Base-by-base conservation (phyloP, 2,797 vertebrate genomes). In the Tenualosa thibaudeaui region DNA sequence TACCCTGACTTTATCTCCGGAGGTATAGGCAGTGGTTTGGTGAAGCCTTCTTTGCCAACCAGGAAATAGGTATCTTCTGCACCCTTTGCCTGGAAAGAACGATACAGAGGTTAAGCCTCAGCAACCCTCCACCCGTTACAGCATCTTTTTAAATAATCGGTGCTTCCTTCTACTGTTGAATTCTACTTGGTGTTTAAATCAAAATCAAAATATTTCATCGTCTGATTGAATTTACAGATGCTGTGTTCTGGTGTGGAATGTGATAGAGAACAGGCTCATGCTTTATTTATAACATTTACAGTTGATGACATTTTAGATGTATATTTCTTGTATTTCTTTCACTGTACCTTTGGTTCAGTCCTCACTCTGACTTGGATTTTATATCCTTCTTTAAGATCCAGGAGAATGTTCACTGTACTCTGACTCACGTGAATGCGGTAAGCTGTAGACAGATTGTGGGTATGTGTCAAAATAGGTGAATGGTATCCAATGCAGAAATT, bases 31-130 rank as follows among this genome's bases (percentile, higher is more conserved):
- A 96, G 92, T 3, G 93, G 93, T 89, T 97, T 96, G 31, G 81
- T 91, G 90, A 96, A 97, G 49, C 92, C 94, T 51, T 92, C 94
- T 90, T 95, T 95, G 60, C 96, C 95, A 87, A 93, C 86, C 78
- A 96, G 87, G 94, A 95, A 96, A 75, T 94, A 97, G 0, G 94
- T 96, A 68, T 95, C 93, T 91, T 96, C 94, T 86, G 92, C 88
- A 83, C 94, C 95, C 94, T 95, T 96, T 62, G 94, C 95, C 95
- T 96, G 84, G 12, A 22, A 9, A 24, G 51, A 83, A 31, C 19
- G 7, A 37, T 51, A 51, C 13, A 10, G 37, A 22, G 8, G 40
- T 22, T 43, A 78, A 40, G 26, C 40, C 13, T 7, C 31, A 31
- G 31, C 31, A 31, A 37, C 37, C 65, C n/a, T 5, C 13, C 15